These are phyloP conservation scores for Limnephilus marmoratus DNA, from an alignment of 2,888 invertebrate species.

Conservation along the genomic window DNA sequence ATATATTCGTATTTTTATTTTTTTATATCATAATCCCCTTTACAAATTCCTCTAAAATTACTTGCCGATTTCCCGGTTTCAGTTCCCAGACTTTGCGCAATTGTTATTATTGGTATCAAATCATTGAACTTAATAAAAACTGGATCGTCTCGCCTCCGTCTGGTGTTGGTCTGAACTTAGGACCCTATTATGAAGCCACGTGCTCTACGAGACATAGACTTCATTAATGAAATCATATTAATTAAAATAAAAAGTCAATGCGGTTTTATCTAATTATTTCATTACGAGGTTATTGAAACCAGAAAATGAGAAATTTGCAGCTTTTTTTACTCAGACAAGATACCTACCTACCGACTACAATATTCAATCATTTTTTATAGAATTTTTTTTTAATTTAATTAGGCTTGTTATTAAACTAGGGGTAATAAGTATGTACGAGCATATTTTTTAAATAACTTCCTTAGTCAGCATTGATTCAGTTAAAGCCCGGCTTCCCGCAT, in stretches of 20 bases:
- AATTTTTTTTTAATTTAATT: no score
- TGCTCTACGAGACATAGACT: not conserved
- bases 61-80: not conserved
- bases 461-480: no score
- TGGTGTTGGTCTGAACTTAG: not conserved
- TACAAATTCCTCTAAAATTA: not conserved
- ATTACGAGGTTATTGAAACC: not conserved
- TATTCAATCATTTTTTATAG: not conserved
- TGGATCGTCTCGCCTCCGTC: slow-evolving; percentile 4
- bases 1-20: no score
- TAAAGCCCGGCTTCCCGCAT: no score
- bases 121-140: slow-evolving; percentile 6
- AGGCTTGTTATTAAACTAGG: no score
- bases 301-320: not conserved
- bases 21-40: not conserved
- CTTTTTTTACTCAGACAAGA: not conserved
- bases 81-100: not conserved
- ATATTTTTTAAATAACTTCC: no score
- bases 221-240: not conserved
- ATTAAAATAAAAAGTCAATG: not conserved
- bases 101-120: not conserved
- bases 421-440: no score
- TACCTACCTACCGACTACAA: not conserved
- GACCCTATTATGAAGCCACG: not conserved
- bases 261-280: not conserved